Percentiles rank a stretch among this genome's conserved stretches.
phyloP scores from a whole-genome alignment of 2,113 vertebrate genomes.

The Sinocyclocheilus rhinocerous region DNA sequence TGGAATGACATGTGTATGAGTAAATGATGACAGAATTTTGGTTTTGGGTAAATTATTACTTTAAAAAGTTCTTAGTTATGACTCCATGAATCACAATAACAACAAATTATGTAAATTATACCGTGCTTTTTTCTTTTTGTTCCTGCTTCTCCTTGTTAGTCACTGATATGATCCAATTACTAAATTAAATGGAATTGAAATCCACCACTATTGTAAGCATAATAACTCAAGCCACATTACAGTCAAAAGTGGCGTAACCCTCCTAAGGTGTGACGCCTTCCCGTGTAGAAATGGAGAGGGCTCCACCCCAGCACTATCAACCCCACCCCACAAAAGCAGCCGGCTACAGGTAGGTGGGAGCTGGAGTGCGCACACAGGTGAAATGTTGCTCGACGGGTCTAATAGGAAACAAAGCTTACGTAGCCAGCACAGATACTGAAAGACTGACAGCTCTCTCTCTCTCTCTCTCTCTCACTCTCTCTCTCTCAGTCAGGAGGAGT shows the following conservation, averaged over 20 bases:
- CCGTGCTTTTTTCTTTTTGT: neutral
- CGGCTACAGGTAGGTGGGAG: slow-evolving; percentile 16
- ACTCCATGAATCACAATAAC: neutral
- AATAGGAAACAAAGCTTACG: slow-evolving; percentile 61
- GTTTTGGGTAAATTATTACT: neutral
- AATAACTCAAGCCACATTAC: neutral
- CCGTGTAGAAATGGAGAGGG: neutral
- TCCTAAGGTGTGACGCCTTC: neutral
- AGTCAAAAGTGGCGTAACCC: neutral
- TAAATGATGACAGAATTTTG: neutral
- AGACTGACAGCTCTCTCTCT: slow-evolving; percentile 17
- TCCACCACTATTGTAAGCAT: neutral
- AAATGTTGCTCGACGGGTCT: slow-evolving; percentile 78
- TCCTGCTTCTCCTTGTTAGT: neutral
- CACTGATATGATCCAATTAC: neutral
- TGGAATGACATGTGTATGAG: neutral
- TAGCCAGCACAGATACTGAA: slow-evolving; percentile 29
- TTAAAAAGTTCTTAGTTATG: neutral
- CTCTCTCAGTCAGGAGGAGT: slow-evolving; percentile 61
- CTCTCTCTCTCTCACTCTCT: slow-evolving; percentile 24
- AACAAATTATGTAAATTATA: neutral
- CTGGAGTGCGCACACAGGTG: slow-evolving; percentile 52
- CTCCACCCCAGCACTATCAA: slow-evolving; percentile 26
- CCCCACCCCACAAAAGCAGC: slow-evolving; percentile 15
- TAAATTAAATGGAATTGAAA: neutral